phyloP scores from a whole-genome alignment of 2,113 vertebrate species.

The Crypturellus undulatus region DNA sequence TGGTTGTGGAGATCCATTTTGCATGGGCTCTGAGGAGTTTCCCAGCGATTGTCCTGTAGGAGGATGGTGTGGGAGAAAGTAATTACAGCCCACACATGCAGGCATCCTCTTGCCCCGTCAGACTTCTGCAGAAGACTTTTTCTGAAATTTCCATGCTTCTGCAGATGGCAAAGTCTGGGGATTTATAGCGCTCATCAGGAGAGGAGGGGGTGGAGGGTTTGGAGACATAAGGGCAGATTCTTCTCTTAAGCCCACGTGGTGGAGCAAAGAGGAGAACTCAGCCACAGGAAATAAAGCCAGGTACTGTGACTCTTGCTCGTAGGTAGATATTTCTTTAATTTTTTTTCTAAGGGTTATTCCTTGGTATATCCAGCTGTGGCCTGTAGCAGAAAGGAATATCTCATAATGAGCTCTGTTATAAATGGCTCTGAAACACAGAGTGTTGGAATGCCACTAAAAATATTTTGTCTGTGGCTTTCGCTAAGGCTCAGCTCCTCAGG shows the following conservation, averaged over 20 bases:
- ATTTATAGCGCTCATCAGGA: background rate
- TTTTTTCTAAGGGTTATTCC: conserved; percentile 35
- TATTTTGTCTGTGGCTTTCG: conserved; percentile 73
- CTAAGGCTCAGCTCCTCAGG: conserved; percentile 65
- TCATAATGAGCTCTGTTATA: conserved; percentile 71
- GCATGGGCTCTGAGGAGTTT: background rate
- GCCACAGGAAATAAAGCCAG: conserved; percentile 45
- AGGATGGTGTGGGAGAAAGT: background rate
- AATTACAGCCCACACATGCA: background rate
- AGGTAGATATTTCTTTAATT: conserved; percentile 63
- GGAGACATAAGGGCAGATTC: conserved; percentile 34
- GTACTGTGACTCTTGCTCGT: conserved; percentile 39
- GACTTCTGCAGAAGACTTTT: background rate
- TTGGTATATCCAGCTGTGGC: conserved; percentile 66
- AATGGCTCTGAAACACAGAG: conserved; percentile 70
- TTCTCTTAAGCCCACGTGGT: conserved; percentile 12
- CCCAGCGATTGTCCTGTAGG: background rate
- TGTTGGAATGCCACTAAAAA: conserved; percentile 71
- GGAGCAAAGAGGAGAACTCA: conserved; percentile 23
- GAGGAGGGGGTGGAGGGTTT: background rate
- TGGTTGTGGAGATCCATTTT: background rate
- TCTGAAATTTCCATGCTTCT: background rate
- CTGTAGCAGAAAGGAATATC: conserved; percentile 62
- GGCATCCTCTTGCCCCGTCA: background rate
- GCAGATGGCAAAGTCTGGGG: background rate